Evolutionary conservation across 2,888 invertebrate genomes (phyloP).

Genomic region (Phania funesta): DNA sequence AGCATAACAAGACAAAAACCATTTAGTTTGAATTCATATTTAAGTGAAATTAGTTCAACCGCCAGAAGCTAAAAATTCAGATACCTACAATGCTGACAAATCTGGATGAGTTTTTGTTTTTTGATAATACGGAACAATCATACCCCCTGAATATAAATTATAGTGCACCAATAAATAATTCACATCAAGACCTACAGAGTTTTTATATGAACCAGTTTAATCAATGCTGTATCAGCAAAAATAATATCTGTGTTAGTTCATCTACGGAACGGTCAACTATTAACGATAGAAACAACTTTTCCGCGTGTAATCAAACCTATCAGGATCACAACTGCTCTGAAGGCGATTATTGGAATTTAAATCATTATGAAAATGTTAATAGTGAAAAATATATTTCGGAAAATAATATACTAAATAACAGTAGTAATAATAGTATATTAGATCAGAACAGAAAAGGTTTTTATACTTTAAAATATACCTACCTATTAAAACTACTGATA

Average conservation of each 20-base stretch:
- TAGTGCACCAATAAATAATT: not conserved
- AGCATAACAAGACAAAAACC: not conserved
- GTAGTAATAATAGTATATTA: not conserved
- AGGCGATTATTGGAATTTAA: slow-evolving; percentile 43
- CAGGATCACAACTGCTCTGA: slow-evolving; percentile 10
- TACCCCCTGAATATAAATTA: slow-evolving; percentile 5
- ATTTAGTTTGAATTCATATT: slow-evolving; percentile 58
- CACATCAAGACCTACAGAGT: slow-evolving; percentile 39
- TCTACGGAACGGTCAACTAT: slow-evolving; percentile 15
- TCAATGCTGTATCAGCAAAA: slow-evolving; percentile 44
- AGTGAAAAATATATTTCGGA: not conserved
- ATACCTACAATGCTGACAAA: slow-evolving; percentile 57
- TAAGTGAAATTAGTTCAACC: slow-evolving; percentile 35
- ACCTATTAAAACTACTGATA: no score
- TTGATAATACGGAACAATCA: slow-evolving; percentile 42
- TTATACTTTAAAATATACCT: not conserved
- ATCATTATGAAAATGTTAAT: slow-evolving; percentile 16
- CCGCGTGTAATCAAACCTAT: slow-evolving; percentile 36
- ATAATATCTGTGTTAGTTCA: slow-evolving; percentile 51
- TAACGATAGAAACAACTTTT: not conserved
- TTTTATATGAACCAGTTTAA: slow-evolving; percentile 58
- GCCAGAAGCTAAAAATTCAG: slow-evolving; percentile 24
- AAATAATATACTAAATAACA: not conserved
- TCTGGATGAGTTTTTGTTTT: slow-evolving; percentile 47
- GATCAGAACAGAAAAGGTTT: slow-evolving; percentile 24